Evolutionary conservation across 1,140 invertebrate genomes (phyloP), one percentile per base, ranked within the genome.

Genomic region (Drosophila rufa): DNA sequence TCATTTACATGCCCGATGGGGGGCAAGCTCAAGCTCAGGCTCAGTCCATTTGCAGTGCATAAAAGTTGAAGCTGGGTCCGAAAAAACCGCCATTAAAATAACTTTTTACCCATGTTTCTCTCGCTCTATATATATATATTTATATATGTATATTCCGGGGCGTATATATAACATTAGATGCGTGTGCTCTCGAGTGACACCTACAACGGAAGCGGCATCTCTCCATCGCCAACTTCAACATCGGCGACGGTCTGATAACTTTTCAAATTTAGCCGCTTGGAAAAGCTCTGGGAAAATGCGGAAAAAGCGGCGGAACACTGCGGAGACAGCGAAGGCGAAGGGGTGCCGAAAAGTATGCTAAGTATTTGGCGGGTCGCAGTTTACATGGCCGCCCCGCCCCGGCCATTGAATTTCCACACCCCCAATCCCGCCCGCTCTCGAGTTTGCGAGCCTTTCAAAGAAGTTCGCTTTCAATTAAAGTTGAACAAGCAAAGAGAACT

Each of bases 71-170:
- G 36, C 55, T 46, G 15, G 25, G 22, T 25, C 22, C 19, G 67
- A 43, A 66, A 50, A 83, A 79, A 59, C 70, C 82, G 75, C 70
- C 82, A 80, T 85, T 81, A 56, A 80, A 84, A 85, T 81, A 81
- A 85, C 66, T 85, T 85, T 79, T 75, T 45, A 64, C 48, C 65
- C 60, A 2, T 42, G 15, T 14, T 2, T n/a, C 40, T n/a, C 40
- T 11, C 48, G 50, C 17, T 9, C 15, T 46, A 47, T 48, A n/a
- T 65, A 17, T 60, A 36, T 22, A 17, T 25, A n/a, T 38, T 12
- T 47, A 9, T 27, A 38, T 50, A 9, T 25, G 14, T 56, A 42
- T 57, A 12, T 59, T 61, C 7, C 27, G 27, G 27, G 40, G 14
- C 14, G 25, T 46, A 46, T 47, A 46, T 33, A 36, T 60, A 59